Percentiles rank a stretch among this genome's conserved stretches.
Conservation (phyloP, 2,888 invertebrate species). For the Bursaphelenchus okinawaensis region DNA sequence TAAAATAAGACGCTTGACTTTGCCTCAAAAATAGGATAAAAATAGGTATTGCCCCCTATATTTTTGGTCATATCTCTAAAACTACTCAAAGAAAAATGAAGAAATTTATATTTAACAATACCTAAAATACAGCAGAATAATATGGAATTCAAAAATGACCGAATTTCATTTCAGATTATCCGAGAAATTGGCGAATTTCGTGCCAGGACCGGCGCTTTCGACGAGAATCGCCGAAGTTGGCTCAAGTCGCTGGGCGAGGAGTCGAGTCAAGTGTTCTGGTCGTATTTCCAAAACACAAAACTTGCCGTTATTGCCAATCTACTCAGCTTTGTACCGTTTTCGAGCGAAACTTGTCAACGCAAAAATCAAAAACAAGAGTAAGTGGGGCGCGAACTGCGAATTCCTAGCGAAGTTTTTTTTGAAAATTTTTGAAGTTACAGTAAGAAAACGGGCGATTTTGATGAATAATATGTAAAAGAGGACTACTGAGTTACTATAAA, state of each 20-base stretch:
- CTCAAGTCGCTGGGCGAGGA: neutral
- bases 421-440: no score
- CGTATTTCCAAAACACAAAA: neutral
- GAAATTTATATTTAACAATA: no score
- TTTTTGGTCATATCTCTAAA: slow-evolving; percentile 79
- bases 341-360: neutral
- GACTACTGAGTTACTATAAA: no score
- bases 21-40: neutral
- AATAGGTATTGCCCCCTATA: neutral
- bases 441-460: no score
- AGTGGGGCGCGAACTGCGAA: no score
- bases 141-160: neutral
- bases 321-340: neutral
- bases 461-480: no score
- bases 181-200: neutral
- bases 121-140: neutral
- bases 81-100: no score
- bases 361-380: neutral
- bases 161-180: neutral
- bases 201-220: neutral
- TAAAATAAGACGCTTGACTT: neutral
- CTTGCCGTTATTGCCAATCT: neutral
- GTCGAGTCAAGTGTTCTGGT: neutral
- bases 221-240: neutral
- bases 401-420: no score